Evolutionary conservation across 2,113 vertebrate species (phyloP).

Genomic region (Cinclus cinclus): DNA sequence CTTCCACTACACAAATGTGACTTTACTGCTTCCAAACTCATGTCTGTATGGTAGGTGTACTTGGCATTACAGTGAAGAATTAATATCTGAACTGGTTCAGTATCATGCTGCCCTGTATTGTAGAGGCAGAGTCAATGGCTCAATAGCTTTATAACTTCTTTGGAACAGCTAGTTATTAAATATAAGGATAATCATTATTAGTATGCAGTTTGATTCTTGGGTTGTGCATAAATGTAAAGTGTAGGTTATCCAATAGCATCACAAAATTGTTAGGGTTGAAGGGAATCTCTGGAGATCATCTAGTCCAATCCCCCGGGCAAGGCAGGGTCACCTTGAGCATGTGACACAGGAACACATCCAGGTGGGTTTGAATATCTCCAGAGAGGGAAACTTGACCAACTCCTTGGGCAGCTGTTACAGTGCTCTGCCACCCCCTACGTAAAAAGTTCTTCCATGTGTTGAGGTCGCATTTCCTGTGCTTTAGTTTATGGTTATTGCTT

Average conservation of each 20-base stretch:
- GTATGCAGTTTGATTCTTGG: background rate
- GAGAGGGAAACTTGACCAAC: background rate
- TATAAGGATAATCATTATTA: background rate
- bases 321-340: background rate
- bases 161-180: background rate
- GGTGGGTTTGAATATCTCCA: background rate
- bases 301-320: background rate
- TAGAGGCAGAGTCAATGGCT: background rate
- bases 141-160: background rate
- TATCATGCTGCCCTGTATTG: background rate
- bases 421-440: background rate
- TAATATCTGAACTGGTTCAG: background rate
- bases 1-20: background rate
- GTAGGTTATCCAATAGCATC: background rate
- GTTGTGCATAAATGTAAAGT: background rate
- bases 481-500: background rate
- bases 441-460: background rate
- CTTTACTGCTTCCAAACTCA: background rate
- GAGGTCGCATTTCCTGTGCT: background rate
- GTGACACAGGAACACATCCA: background rate
- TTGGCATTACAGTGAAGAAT: background rate
- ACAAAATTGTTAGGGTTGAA: background rate
- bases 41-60: background rate
- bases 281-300: too few relatives aligned
- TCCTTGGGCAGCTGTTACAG: background rate